A percentile compares a stretch with the other conserved stretches of the same genome.
These are phyloP conservation scores for Drosophila hamatofila DNA, from an alignment of 2,888 invertebrate species.

Conservation along the genomic window DNA sequence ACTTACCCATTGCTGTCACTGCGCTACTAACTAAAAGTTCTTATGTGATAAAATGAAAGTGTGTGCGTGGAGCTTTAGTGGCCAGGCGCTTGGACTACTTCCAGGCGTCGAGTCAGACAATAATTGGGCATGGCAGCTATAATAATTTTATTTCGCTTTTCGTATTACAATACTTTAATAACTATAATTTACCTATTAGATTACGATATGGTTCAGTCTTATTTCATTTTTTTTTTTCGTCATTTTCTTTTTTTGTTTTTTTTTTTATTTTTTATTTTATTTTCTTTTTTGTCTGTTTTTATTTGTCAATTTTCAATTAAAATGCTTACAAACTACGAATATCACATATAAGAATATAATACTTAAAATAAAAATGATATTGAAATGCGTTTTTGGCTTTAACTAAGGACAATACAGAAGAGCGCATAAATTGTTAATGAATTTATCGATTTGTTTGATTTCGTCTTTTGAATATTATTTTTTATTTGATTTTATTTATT, in stretches of 20 bases:
- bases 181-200: conserved; percentile 60
- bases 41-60: conserved; percentile 41
- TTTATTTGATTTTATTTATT: conserved; percentile 9
- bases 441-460: not conserved
- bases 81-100: conserved; percentile 63
- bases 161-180: conserved; percentile 66
- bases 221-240: conserved; percentile 18
- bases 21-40: conserved; percentile 71
- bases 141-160: conserved; percentile 64
- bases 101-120: conserved; percentile 70
- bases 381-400: conserved; percentile 50
- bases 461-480: not conserved
- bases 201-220: conserved; percentile 42
- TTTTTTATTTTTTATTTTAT: conserved; percentile 59
- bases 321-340: conserved; percentile 63
- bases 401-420: conserved; percentile 72
- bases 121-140: conserved; percentile 68
- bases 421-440: conserved; percentile 52
- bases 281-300: conserved; percentile 54
- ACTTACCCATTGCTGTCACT: conserved; percentile 72
- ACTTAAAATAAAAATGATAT: conserved; percentile 75
- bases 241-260: conserved; percentile 32
- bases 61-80: conserved; percentile 38
- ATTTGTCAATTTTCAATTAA: conserved; percentile 53
- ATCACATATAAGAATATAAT: conserved; percentile 51